Evolutionary conservation across 2,888 invertebrate genomes (phyloP), one percentile per base, ranked within the genome.

Genomic region (Drosophila austrosaltans): DNA sequence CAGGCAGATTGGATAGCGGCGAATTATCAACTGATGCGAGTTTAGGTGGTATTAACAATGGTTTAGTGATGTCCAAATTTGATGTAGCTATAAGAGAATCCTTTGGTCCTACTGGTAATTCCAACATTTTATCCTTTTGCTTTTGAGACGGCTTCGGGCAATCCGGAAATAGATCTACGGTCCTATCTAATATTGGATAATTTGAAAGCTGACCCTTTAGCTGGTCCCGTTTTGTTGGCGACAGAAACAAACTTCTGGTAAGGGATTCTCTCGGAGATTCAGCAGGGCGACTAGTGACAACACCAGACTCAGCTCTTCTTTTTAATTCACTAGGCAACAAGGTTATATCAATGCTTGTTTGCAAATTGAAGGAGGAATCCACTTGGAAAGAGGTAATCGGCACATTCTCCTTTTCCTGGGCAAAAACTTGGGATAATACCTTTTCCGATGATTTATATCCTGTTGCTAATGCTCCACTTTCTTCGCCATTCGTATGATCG

Each of bases 321-420:
- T 53, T 5, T 28, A 72, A 6, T 53, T 83, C 83, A 28, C 70
- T 63, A 2, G 87, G 82, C 62, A 83, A 48, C 28, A 83, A 48
- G 16, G 83, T 84, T 3, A 87, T 53, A 64, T 87, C 74, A 2
- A 79, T 65, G 66, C 85, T 87, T 4, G 73, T 61, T 40, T 82
- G 82, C 1, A 83, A 42, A 57, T 84, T 75, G 0, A 79, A 54
- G 1, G 72, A 69, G 3, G 59, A 58, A 58, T 81, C 71, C 36
- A 54, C 22, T 39, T 32, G 7, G 5, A 7, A 32, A 22, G 56
- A 32, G 16, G 7, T 12, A 40, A 60, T 53, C 8, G 53, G 57
- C 7, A 48, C 42, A 53, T 81, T 82, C 12, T 85, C 82, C 40
- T 78, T 82, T 28, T 72, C 53, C 3, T 40, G 12, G 20, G 25